A percentile compares a stretch with the other conserved stretches of the same genome.
These are phyloP conservation scores for Aporophyla nigra DNA, from an alignment of 2,888 invertebrate genomes.

Conservation along the genomic window DNA sequence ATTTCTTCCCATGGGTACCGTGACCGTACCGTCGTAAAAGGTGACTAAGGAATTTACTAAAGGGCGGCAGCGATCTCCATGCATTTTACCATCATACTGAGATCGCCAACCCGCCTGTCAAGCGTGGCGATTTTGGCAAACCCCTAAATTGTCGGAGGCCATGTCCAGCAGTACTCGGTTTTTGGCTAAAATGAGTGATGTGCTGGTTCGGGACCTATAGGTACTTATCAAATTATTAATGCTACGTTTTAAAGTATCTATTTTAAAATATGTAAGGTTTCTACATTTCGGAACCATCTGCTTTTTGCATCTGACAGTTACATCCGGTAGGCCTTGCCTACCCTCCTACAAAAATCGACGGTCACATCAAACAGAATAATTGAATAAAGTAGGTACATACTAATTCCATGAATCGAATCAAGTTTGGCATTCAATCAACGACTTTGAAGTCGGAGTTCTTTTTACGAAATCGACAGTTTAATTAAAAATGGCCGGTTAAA, in stretches of 20 bases:
- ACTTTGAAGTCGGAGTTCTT: conserved; percentile 62
- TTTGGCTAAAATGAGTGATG: too few relatives aligned
- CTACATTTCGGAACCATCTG: not conserved
- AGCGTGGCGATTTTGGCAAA: too few relatives aligned
- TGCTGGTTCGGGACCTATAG: not conserved
- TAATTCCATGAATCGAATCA: conserved; percentile 31
- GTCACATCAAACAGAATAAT: conserved; percentile 52
- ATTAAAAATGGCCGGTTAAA: conserved; percentile 61
- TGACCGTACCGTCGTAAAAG: too few relatives aligned
- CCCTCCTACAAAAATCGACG: not conserved
- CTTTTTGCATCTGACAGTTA: conserved; percentile 9
- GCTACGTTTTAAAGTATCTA: not conserved
- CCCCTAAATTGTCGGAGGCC: too few relatives aligned
- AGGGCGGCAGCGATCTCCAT: too few relatives aligned
- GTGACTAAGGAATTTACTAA: too few relatives aligned
- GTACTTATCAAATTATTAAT: not conserved
- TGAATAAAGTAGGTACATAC: conserved; percentile 41
- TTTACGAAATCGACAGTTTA: conserved; percentile 58
- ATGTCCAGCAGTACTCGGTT: too few relatives aligned
- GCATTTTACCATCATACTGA: too few relatives aligned
- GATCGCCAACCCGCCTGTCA: too few relatives aligned
- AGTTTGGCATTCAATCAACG: conserved; percentile 55
- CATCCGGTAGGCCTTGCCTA: not conserved
- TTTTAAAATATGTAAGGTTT: not conserved
- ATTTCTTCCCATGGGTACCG: too few relatives aligned